A percentile compares a stretch with the other conserved stretches of the same genome.
Evolutionary conservation across 2,888 invertebrate species (phyloP).

Genomic region (Athalia circularis): DNA sequence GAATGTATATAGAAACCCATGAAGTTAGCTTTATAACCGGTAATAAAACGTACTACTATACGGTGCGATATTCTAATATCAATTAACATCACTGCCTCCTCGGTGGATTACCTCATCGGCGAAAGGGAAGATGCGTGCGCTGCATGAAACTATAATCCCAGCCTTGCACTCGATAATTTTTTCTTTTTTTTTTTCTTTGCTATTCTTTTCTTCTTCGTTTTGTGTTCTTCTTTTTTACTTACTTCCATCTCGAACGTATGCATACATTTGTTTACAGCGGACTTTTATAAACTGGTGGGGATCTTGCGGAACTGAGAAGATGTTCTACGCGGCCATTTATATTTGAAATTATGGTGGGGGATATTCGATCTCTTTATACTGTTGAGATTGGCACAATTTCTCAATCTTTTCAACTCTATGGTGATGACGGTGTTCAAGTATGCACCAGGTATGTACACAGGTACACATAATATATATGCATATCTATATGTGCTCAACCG

Average conservation of each 20-base stretch:
- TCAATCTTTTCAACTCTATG: conserved; percentile 2
- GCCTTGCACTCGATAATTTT: conserved; percentile 39
- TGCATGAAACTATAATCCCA: conserved; percentile 8
- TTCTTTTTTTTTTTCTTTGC: background rate
- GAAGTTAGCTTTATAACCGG: background rate
- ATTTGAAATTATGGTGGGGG: background rate
- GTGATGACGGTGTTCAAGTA: background rate
- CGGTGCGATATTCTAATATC: conserved; percentile 18
- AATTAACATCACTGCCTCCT: conserved; percentile 14
- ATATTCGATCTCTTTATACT: conserved; percentile 26
- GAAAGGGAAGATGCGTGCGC: conserved; percentile 41
- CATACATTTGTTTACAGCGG: conserved; percentile 28
- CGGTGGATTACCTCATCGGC: conserved; percentile 37
- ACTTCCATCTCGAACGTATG: background rate
- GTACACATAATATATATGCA: too few relatives aligned
- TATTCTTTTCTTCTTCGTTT: too few relatives aligned
- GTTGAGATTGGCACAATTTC: conserved; percentile 10
- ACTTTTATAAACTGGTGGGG: background rate
- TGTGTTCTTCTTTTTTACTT: too few relatives aligned
- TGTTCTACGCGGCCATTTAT: background rate
- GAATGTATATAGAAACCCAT: background rate
- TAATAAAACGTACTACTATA: background rate
- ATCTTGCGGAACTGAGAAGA: conserved; percentile 16
- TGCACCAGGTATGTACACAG: background rate
- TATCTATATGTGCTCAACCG: too few relatives aligned